These are phyloP conservation scores for Potorous gilbertii DNA, from an alignment of 2,797 vertebrate species.

Conservation along the genomic window DNA sequence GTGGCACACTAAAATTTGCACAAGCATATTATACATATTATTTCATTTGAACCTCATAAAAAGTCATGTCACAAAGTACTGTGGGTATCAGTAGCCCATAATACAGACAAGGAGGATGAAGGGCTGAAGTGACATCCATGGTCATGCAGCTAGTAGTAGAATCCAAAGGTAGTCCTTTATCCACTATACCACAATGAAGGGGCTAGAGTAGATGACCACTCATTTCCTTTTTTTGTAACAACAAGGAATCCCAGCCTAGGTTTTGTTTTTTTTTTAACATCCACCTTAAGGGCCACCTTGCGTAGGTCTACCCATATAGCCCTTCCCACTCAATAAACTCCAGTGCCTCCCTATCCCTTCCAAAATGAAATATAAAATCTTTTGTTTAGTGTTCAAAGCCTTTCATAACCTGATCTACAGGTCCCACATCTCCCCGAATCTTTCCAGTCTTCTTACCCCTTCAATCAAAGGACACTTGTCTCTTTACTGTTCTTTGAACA, in stretches of 20 bases:
- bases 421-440: fast-evolving
- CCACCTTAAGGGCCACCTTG: not conserved
- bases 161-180: not conserved
- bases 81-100: not conserved
- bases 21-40: too few species aligned
- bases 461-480: not conserved
- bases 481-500: not conserved
- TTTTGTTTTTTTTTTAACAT: not conserved
- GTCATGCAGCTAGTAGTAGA: not conserved
- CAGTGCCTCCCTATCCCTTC: not conserved
- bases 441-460: not conserved
- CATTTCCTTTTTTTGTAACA: not conserved
- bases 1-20: not conserved
- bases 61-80: not conserved
- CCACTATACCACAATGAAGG: not conserved
- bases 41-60: not conserved
- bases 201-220: not conserved
- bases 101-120: not conserved
- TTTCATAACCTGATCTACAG: not conserved
- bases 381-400: not conserved
- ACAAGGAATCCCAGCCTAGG: not conserved
- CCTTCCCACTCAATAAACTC: not conserved
- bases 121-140: not conserved
- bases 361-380: not conserved
- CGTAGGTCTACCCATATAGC: not conserved